Base-by-base conservation (phyloP, 2,113 vertebrate species). In the Coturnix japonica region DNA sequence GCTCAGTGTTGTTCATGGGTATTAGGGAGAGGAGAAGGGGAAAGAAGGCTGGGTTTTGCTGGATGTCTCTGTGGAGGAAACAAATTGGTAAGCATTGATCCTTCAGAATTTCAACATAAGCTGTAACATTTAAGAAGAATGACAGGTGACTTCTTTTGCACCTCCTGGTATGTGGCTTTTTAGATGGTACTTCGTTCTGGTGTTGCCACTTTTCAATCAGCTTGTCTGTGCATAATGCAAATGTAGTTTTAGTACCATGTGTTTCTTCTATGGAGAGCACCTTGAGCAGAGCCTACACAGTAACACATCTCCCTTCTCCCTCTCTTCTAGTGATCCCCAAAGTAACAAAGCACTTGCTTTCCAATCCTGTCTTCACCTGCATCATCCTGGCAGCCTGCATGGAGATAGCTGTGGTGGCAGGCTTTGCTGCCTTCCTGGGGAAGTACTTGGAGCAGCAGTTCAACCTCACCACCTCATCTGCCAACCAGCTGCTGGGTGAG, bases 361-460 rank as follows among this genome's bases (percentile, higher is more conserved):
- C 99, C 6, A 99, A 99, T 94, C 99, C 99, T 0, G 99, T 99
- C 95, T 99, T 99, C 97, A 99, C 99, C 90, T 99, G 99, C 91
- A 99, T 99, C 96, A 96, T 98, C 91, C 97, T 99, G 92, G 99
- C 99, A 0, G 99, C 99, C 85, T 99, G 99, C 76, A 99, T 99
- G 99, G 99, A 99, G 97, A 99, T 99, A 1, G 99, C 99, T 0
- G 99, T 99, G 47, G 99, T 99, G 23, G 99, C 99, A 0, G 99
- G 99, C 59, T 99, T 99, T 0, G 99, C 99, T 0, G 99, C 99
- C 66, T 99, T 99, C 95, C 95, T 99, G 93, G 99, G 98, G 22
- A 99, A 99, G 90, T 99, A 99, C 96, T 96, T 99, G 80, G 99
- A 99, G 97, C 99, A 99, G 98, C 99, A 99, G 96, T 99, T 99